A percentile compares a stretch with the other conserved stretches of the same genome.
These are phyloP conservation scores for Oscheius sp. DNA, from an alignment of 2,888 invertebrate species.

Conservation along the genomic window DNA sequence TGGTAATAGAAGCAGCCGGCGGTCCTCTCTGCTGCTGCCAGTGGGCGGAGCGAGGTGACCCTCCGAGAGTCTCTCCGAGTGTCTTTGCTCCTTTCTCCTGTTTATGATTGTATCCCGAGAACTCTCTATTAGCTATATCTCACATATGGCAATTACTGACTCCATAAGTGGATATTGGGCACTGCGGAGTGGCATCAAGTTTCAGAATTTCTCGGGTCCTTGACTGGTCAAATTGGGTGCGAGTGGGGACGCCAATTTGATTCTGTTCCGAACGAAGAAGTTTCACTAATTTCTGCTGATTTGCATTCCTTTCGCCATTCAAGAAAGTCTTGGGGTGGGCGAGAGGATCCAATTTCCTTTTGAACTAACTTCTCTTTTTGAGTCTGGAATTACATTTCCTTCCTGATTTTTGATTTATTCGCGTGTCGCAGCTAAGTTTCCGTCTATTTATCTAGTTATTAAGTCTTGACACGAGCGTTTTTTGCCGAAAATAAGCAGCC, in stretches of 20 bases:
- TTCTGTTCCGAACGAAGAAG: neutral
- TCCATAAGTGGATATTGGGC: too few relatives aligned
- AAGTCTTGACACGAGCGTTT: too few relatives aligned
- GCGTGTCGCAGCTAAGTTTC: too few relatives aligned
- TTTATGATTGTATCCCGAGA: constrained; percentile 21
- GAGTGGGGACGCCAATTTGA: constrained; percentile 7
- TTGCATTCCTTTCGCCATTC: neutral
- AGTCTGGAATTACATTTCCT: neutral
- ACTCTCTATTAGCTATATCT: constrained; percentile 14
- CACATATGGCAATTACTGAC: constrained; percentile 9
- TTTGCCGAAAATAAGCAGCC: too few relatives aligned
- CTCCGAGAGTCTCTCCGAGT: neutral
- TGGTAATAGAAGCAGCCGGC: constrained; percentile 15
- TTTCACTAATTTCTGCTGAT: neutral
- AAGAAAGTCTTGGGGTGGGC: too few relatives aligned
- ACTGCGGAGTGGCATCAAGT: constrained; percentile 20
- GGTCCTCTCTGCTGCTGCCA: constrained; percentile 9
- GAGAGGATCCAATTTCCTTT: too few relatives aligned
- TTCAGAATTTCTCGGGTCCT: constrained; percentile 6
- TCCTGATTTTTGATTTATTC: neutral
- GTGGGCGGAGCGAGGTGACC: constrained; percentile 14
- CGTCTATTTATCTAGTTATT: neutral
- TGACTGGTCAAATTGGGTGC: constrained; percentile 20
- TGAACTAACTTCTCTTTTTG: neutral
- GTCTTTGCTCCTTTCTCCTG: neutral